Percentiles rank a stretch among this genome's conserved stretches.
phyloP scores from a whole-genome alignment of 2,888 invertebrate genomes.

The Stenodera caucasica region DNA sequence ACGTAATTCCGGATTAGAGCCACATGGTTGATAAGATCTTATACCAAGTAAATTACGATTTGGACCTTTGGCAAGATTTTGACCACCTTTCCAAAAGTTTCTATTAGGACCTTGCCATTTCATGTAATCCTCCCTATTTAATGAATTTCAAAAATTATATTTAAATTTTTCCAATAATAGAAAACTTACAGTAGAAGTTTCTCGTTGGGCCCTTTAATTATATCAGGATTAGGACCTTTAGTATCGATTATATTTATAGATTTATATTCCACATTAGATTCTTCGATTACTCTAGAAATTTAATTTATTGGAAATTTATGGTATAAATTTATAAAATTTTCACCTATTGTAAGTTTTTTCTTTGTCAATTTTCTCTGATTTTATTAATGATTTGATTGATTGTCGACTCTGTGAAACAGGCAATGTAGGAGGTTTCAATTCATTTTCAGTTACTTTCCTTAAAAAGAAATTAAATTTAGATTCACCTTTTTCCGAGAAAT shows the following conservation, averaged over 20 bases:
- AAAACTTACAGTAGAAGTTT: constrained; percentile 73
- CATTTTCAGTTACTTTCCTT: constrained; percentile 20
- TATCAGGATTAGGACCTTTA: constrained; percentile 69
- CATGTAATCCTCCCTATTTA: constrained; percentile 73
- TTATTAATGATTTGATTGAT: constrained; percentile 51
- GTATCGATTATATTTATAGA: constrained; percentile 63
- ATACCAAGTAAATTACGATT: constrained; percentile 49
- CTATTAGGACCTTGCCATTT: constrained; percentile 83
- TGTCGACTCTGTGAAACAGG: constrained; percentile 53
- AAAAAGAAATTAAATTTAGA: constrained; percentile 1
- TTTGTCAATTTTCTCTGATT: constrained; percentile 47
- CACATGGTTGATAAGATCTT: constrained; percentile 61
- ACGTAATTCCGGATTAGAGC: constrained; percentile 67
- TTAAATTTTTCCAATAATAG: neutral
- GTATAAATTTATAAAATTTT: neutral
- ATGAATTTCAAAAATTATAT: constrained; percentile 1
- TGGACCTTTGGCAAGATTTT: constrained; percentile 60
- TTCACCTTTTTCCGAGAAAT: constrained; percentile 9
- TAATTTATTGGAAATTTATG: neutral
- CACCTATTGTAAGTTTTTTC: constrained; percentile 45
- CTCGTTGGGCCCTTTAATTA: constrained; percentile 80
- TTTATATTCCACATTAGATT: constrained; percentile 59
- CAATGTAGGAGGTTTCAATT: constrained; percentile 29
- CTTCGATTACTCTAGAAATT: constrained; percentile 43
- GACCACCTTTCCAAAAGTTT: constrained; percentile 60